These are phyloP conservation scores for Achroia grisella DNA, from an alignment of 1,140 invertebrate genomes.

Conservation along the genomic window DNA sequence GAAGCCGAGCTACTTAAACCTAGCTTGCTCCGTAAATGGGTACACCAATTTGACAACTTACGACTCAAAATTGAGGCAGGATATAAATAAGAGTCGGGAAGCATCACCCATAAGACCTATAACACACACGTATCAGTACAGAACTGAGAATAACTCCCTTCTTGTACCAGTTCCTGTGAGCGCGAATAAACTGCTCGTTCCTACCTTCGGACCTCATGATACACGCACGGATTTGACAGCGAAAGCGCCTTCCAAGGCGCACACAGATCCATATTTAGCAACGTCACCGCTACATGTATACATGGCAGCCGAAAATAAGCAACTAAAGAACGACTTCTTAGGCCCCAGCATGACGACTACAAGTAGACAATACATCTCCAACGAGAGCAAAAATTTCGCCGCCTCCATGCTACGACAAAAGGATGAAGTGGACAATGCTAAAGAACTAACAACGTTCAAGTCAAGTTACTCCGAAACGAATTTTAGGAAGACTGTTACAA, in stretches of 20 bases:
- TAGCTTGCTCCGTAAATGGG: constrained; percentile 92
- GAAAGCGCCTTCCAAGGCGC: constrained; percentile 68
- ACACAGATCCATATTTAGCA: constrained; percentile 56
- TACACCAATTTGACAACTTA: constrained; percentile 90
- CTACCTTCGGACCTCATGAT: constrained; percentile 64
- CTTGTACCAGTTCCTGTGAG: constrained; percentile 70
- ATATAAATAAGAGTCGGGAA: constrained; percentile 78
- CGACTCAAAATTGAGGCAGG: constrained; percentile 83
- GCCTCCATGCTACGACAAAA: constrained; percentile 51
- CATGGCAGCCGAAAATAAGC: constrained; percentile 66
- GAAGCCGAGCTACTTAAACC: constrained; percentile 87
- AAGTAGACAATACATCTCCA: constrained; percentile 51
- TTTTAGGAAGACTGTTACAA: constrained; percentile 57
- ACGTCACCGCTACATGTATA: constrained; percentile 51
- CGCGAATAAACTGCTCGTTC: constrained; percentile 62
- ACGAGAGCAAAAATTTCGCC: constrained; percentile 57
- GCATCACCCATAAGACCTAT: constrained; percentile 78
- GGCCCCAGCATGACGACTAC: constrained; percentile 59
- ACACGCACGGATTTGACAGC: constrained; percentile 59
- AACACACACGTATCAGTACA: constrained; percentile 73
- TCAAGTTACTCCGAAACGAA: constrained; percentile 70
- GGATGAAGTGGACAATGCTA: constrained; percentile 57
- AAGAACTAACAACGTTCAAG: constrained; percentile 56
- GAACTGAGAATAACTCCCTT: constrained; percentile 74
- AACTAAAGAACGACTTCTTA: constrained; percentile 63